Evolutionary conservation across 2,113 vertebrate genomes (phyloP), one percentile per base, ranked within the genome.

Genomic region (Apteryx mantelli): DNA sequence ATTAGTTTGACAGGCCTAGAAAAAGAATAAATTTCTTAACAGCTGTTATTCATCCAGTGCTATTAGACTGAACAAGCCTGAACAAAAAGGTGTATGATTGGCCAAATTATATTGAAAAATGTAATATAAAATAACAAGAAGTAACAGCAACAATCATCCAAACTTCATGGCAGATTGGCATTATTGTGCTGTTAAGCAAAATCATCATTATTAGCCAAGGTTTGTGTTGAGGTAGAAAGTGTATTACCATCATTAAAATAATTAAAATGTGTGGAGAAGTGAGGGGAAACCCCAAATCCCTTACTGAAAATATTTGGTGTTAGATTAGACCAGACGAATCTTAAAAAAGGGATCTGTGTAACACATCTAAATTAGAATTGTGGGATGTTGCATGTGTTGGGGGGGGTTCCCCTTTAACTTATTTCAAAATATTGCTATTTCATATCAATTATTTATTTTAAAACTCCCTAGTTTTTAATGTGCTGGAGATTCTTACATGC

Each of bases 221-320:
- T 82, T 75, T 81, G 17, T 11, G 53, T 2, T 20, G 12, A 86
- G 46, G 53, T 38, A 6, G 76, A 86, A 87, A 38, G 25, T 79
- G 32, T 70, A 84, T 95, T 96, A 70, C 46, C 52, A 46, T 86
- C 69, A 87, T 95, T 96, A 94, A 97, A 94, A 95, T 94, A 96
- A 97, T 91, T 88, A 84, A 95, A 91, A 66, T 89, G 68, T 46
- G 74, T 88, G 75, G 79, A 91, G 92, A 58, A 82, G 71, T 84
- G 84, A 92, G 34, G 80, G 36, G 58, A 94, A 96, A 48, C 5
- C 0, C 7, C 1, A 38, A 77, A 52, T 55, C 25, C 26, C 7
- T 75, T 40, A 36, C 6, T 64, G 69, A 66, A 93, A 89, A 4
- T 38, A 12, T 24, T 34, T 21, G 17, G 5, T 87, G 26, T 24